phyloP scores from a whole-genome alignment of 30 jellyfish, hydroid and myxozoan species.

The Pelagia noctiluca region DNA sequence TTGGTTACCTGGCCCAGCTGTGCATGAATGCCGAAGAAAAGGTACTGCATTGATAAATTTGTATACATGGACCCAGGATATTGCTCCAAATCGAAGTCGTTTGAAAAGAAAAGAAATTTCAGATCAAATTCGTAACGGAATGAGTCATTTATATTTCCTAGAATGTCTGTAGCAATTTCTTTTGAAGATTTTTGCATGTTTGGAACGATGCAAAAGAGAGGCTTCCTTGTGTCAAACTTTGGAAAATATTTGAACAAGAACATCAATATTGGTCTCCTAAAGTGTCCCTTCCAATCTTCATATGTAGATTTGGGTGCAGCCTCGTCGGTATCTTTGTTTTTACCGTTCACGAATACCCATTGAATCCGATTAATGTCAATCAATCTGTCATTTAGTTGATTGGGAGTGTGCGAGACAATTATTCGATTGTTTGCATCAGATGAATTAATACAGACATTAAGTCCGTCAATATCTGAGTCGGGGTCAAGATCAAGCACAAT shows the following conservation, averaged over 20 bases:
- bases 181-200: background rate
- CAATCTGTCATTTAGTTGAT: background rate
- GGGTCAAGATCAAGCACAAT: conserved; percentile 51
- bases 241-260: conserved; percentile 18
- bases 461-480: conserved; percentile 48
- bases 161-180: conserved; percentile 18
- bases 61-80: conserved; percentile 4
- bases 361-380: conserved; percentile 50
- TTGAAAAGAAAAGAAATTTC: conserved; percentile 1
- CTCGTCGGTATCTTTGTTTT: conserved; percentile 12
- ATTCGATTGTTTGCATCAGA: conserved; percentile 27
- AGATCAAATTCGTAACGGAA: conserved; percentile 3
- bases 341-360: conserved; percentile 54
- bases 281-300: conserved; percentile 19
- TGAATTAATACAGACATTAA: conserved; percentile 20
- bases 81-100: conserved; percentile 20
- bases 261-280: conserved; percentile 22
- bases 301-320: conserved; percentile 29
- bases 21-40: conserved; percentile 30
- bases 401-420: conserved; percentile 37
- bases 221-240: conserved; percentile 32
- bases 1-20: conserved; percentile 18
- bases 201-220: conserved; percentile 21
- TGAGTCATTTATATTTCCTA: conserved; percentile 5
- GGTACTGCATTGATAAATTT: conserved; percentile 9